Conservation (phyloP, 2,113 vertebrate species). For the Ramphastos sulfuratus region DNA sequence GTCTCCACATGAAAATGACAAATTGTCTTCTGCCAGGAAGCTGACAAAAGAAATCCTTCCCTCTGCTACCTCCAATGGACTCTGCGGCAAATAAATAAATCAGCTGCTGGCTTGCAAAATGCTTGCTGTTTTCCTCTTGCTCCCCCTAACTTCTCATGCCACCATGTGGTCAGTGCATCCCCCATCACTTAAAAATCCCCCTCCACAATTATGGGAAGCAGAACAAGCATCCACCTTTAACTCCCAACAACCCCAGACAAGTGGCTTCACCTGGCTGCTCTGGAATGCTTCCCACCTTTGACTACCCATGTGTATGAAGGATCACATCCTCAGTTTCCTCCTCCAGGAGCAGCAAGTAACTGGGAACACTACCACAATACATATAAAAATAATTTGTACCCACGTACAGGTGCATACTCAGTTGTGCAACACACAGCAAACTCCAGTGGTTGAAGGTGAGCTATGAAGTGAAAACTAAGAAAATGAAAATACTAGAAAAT, state of each 20-base stretch:
- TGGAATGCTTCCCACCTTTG: background rate
- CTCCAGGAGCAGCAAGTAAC: background rate
- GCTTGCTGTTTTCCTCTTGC: background rate
- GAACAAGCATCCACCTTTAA: background rate
- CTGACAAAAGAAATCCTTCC: conserved; percentile 46
- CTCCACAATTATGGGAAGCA: background rate
- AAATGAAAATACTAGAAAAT: background rate
- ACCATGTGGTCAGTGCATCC: background rate
- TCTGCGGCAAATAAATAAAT: background rate
- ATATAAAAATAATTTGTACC: background rate
- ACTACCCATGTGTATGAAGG: background rate
- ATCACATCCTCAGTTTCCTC: background rate
- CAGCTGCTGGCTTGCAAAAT: background rate
- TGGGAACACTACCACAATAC: background rate
- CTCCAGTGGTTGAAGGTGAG: background rate
- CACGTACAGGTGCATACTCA: background rate
- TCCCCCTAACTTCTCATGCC: background rate
- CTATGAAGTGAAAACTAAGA: background rate
- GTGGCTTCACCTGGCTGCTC: background rate
- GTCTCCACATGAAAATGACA: conserved; percentile 50
- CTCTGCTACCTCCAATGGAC: background rate
- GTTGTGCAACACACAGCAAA: background rate
- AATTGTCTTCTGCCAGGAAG: conserved; percentile 20
- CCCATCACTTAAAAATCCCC: background rate
- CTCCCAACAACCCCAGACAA: background rate